Percentiles rank a stretch among this genome's conserved stretches.
Evolutionary conservation across 2,113 vertebrate species (phyloP).

Genomic region (Microtus montanus): DNA sequence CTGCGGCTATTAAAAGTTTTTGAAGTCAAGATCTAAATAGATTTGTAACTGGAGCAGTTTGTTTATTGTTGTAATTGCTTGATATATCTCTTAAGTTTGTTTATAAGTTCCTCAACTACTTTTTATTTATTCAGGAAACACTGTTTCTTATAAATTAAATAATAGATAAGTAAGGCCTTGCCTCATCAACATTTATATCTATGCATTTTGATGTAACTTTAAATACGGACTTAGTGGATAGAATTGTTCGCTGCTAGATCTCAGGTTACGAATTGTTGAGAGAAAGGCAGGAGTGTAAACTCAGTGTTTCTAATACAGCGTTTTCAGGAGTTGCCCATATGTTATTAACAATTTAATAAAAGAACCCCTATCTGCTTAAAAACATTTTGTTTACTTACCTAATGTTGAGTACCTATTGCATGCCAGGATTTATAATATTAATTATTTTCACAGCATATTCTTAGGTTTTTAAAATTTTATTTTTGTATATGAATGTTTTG

Average conservation of each 20-base stretch:
- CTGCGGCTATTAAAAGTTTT: background rate
- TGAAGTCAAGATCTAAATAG: background rate
- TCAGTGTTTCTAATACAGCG: background rate
- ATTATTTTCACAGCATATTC: background rate
- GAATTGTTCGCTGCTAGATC: background rate
- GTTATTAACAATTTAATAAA: slow-evolving; percentile 55
- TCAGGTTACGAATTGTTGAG: background rate
- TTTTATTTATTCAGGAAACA: background rate
- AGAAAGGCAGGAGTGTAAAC: background rate
- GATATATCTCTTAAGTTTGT: background rate
- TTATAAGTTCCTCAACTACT: background rate
- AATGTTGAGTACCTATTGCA: slow-evolving; percentile 29
- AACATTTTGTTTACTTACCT: slow-evolving; percentile 39
- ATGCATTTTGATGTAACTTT: slow-evolving; percentile 1
- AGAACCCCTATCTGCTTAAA: slow-evolving; percentile 13
- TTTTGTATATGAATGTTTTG: background rate
- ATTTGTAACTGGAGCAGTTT: background rate
- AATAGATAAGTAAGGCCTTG: background rate
- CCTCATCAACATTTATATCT: background rate
- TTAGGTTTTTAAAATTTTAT: background rate
- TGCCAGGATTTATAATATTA: slow-evolving; percentile 6
- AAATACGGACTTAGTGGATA: background rate
- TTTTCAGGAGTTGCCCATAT: slow-evolving; percentile 15
- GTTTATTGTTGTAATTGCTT: background rate
- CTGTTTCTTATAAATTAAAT: slow-evolving; percentile 26